Evolutionary conservation across 1,140 invertebrate species (phyloP).

Genomic region (Drosophila athabasca): DNA sequence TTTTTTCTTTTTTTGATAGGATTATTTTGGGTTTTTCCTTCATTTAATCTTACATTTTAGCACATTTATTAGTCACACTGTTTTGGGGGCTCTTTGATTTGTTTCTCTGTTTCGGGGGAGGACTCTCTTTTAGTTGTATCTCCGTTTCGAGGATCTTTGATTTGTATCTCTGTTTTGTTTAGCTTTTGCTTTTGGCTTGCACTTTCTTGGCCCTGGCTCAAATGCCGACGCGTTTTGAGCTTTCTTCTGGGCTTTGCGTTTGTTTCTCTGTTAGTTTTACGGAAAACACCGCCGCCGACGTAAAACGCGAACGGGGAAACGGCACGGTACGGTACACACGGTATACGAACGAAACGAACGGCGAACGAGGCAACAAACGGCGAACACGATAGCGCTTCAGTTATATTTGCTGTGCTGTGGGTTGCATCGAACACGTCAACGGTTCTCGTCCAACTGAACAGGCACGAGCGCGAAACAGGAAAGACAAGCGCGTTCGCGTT

Average conservation of each 20-base stretch:
- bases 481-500: slow-evolving; percentile 60
- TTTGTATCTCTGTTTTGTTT: slow-evolving; percentile 30
- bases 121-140: not conserved
- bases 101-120: slow-evolving; percentile 1
- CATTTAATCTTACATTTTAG: slow-evolving; percentile 38
- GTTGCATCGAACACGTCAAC: slow-evolving; percentile 76
- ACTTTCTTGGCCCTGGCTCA: slow-evolving; percentile 26
- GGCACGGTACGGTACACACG: not conserved
- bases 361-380: slow-evolving; percentile 39
- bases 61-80: slow-evolving; percentile 37
- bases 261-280: slow-evolving; percentile 34
- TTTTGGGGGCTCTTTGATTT: slow-evolving; percentile 5
- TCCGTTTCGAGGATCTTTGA: not conserved
- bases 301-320: slow-evolving; percentile 33
- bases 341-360: slow-evolving; percentile 51
- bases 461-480: slow-evolving; percentile 71
- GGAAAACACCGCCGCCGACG: slow-evolving; percentile 48
- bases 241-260: slow-evolving; percentile 43
- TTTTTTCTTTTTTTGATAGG: slow-evolving; percentile 8
- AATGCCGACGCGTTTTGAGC: slow-evolving; percentile 61
- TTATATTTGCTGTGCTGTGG: too few relatives aligned
- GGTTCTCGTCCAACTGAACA: slow-evolving; percentile 82
- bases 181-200: slow-evolving; percentile 4
- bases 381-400: slow-evolving; percentile 47
- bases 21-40: slow-evolving; percentile 33